Evolutionary conservation across 2,113 vertebrate genomes (phyloP), one percentile per base, ranked within the genome.

Genomic region (Marmota flaviventris): DNA sequence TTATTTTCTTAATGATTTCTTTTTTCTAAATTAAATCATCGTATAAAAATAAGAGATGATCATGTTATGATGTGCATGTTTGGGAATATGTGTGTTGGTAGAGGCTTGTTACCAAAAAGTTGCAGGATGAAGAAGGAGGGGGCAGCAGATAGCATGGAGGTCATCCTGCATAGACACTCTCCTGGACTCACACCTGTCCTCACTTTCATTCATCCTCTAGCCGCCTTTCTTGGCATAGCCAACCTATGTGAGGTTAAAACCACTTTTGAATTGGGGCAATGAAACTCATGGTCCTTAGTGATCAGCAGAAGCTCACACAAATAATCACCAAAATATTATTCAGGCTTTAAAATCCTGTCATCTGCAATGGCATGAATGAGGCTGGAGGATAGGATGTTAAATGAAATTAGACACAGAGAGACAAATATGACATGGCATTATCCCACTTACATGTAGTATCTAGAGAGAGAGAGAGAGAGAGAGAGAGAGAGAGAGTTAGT

Each of bases 21-120:
- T 76, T 76, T 63, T 22, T 58, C n/a, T 81, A 27, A 95, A 73
- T 69, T 83, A 82, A 89, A 94, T 76, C 76, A 34, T 88, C 5
- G 20, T 72, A 18, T 22, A 69, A 83, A 79, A 78, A 65, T 14
- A n/a, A 77, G 10, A 24, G 20, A 9, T 56, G 20, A 56, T 24
- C 8, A 17, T 51, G 10, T 9, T 85, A 2, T n/a, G 20, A 4
- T 78, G 3, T 63, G 7, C 27, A 39, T 72, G 45, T 72, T 29
- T 69, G 11, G 39, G 12, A 18, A 42, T 22, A 12, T 8, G 73
- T 25, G 18, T 29, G 39, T 12, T 20, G 5, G 14, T 2, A 11
- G 24, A 56, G 2, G 13, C 13, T 81, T 25, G 1, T n/a, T 32
- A 29, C 12, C 42, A 4, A 63, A 32, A 45, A 1, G 14, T 12